These are phyloP conservation scores for Lagorchestes hirsutus DNA, from an alignment of 2,797 vertebrate species.

Conservation along the genomic window DNA sequence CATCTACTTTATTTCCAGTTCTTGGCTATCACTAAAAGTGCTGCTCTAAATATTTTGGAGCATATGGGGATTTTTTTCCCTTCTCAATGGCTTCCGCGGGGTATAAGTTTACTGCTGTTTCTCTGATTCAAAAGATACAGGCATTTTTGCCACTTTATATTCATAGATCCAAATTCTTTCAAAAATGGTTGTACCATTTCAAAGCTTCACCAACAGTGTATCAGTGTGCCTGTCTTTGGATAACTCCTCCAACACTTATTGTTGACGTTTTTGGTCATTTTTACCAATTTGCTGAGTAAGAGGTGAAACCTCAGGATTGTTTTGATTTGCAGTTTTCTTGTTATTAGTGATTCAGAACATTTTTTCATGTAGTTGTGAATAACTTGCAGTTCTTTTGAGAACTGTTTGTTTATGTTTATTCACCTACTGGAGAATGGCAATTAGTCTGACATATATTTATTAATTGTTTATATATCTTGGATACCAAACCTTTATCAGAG, in stretches of 20 bases:
- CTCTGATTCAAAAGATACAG: neutral
- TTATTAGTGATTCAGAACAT: neutral
- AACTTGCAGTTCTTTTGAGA: neutral
- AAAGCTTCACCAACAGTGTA: neutral
- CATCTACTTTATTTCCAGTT: neutral
- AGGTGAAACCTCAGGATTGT: neutral
- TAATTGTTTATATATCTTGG: neutral
- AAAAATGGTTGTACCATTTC: neutral
- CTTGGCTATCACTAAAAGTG: neutral
- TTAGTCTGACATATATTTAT: neutral
- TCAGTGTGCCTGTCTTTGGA: neutral
- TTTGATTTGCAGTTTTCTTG: neutral
- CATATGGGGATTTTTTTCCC: neutral
- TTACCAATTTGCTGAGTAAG: neutral
- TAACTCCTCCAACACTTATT: neutral
- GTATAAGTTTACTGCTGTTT: neutral
- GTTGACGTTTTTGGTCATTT: neutral
- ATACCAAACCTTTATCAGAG: neutral
- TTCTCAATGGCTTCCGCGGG: neutral
- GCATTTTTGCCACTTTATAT: neutral
- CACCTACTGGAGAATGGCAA: neutral
- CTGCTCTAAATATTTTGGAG: neutral
- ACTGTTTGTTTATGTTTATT: neutral
- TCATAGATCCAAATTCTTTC: neutral
- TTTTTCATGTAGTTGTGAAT: neutral